phyloP scores from a whole-genome alignment of 2,888 invertebrate species.

The Spialia ferax region DNA sequence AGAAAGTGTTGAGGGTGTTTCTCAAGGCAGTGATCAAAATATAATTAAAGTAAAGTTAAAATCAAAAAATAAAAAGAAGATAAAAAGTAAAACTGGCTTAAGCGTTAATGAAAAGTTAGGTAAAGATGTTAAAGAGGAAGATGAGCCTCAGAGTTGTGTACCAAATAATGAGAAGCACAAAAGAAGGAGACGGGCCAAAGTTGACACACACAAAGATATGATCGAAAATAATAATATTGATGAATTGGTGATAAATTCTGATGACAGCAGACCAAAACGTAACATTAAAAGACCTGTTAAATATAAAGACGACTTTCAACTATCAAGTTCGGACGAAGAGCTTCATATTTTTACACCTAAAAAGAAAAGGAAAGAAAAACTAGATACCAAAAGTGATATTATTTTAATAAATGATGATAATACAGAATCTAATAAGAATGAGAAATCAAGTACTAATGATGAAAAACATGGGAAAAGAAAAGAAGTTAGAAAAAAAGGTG shows the following conservation, averaged over 20 bases:
- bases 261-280: conserved; percentile 66
- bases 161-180: conserved; percentile 42
- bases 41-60: conserved; percentile 71
- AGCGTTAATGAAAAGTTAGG: background rate
- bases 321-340: conserved; percentile 77
- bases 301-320: conserved; percentile 63
- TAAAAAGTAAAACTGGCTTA: conserved; percentile 47
- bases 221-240: conserved; percentile 28
- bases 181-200: conserved; percentile 50
- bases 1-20: conserved; percentile 49
- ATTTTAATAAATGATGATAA: conserved; percentile 19
- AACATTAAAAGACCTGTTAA: conserved; percentile 71
- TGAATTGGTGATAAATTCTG: conserved; percentile 11
- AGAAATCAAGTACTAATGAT: conserved; percentile 6
- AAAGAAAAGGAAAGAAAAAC: conserved; percentile 60
- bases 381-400: conserved; percentile 12
- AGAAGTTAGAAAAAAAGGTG: background rate
- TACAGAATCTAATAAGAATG: background rate
- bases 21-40: conserved; percentile 49
- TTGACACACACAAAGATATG: conserved; percentile 35
- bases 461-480: background rate
- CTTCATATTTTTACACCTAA: conserved; percentile 77
- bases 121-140: background rate
- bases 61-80: conserved; percentile 59
- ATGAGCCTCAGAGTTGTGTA: background rate